Base-by-base conservation (phyloP, 2,888 invertebrate species). In the Gymnosoma rotundatum region DNA sequence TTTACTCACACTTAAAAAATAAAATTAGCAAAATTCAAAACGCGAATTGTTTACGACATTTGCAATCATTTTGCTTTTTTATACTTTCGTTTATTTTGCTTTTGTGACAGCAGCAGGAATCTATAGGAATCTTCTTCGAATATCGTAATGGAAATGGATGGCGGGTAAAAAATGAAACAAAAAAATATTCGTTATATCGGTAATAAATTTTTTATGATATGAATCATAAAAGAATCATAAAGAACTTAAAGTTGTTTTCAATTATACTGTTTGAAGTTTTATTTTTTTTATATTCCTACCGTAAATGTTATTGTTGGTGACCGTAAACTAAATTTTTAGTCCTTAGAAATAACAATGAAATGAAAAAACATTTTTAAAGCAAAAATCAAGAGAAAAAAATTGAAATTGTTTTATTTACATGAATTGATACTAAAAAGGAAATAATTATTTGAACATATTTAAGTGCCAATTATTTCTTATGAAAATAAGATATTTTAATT, bases 41-140 rank as follows among this genome's bases (percentile, higher is more conserved):
- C 54, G 32, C 32, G 61, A 78, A 32, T 54, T 21, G 52, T 70
- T 78, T 69, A 78, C 61, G 61, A 45, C 52, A 70, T 63, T 70
- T 6, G 36, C 69, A 45, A 45, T 45, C 69, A 70, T 20, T 60
- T 38, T 36, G 52, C 1, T 0, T 61, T n/a, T 61, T 38, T 54
- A 42, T 42, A 10, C 2, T 12, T 42, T 42, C 42, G 38, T 38
- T 42, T 12, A 12, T 42, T 42, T 12, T 42, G 10, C 12, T 2
- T 42, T 10, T 42, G 12, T 42, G 42, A 12, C 12, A 12, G 12
- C 10, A 12, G 12, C 10, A 42, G 12, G 12, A 10, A 12, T 1
- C 42, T 12, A 12, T 0, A 42, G 42, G 12, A 42, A 42, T 42
- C 32, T 5, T 32, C 5, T 32, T 32, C 8, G 6, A 32, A 32